Percentiles rank a stretch among this genome's conserved stretches.
These are phyloP conservation scores for Emydura subglobosa DNA, from an alignment of 2,113 vertebrate species.

Conservation along the genomic window DNA sequence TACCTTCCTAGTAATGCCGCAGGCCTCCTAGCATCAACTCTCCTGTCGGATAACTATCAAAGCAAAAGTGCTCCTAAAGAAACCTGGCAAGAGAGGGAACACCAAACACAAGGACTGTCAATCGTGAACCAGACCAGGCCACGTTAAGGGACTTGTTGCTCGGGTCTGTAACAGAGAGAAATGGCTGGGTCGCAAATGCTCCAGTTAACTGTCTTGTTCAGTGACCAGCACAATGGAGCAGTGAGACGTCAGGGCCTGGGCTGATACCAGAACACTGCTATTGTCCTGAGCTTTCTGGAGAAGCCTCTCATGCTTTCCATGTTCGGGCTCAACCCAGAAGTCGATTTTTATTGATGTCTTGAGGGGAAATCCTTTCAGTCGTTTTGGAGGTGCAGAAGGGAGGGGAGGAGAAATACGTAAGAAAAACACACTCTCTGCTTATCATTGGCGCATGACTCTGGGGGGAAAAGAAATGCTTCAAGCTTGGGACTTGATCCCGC, in stretches of 20 bases:
- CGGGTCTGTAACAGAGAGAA: background rate
- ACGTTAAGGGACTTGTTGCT: background rate
- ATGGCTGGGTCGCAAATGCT: background rate
- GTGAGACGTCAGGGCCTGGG: background rate
- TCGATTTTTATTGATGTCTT: background rate
- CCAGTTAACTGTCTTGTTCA: conserved; percentile 23
- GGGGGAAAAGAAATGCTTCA: background rate
- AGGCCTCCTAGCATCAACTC: background rate
- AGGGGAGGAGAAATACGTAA: background rate
- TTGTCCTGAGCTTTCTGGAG: background rate
- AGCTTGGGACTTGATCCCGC: background rate
- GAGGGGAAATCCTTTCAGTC: background rate
- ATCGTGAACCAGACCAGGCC: background rate
- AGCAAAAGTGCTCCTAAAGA: background rate
- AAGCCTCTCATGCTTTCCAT: background rate
- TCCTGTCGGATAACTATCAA: background rate
- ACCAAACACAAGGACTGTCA: background rate
- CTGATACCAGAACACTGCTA: background rate
- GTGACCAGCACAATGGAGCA: conserved; percentile 20
- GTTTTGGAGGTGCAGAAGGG: conserved; percentile 19
- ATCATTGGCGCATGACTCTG: too few relatives aligned
- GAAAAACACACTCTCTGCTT: fast-evolving
- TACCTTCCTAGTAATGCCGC: background rate
- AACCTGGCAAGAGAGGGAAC: conserved; percentile 26
- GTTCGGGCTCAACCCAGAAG: background rate